Percentiles rank a stretch among this genome's conserved stretches.
Evolutionary conservation across 2,113 vertebrate species (phyloP).

Genomic region (Clarias gariepinus): DNA sequence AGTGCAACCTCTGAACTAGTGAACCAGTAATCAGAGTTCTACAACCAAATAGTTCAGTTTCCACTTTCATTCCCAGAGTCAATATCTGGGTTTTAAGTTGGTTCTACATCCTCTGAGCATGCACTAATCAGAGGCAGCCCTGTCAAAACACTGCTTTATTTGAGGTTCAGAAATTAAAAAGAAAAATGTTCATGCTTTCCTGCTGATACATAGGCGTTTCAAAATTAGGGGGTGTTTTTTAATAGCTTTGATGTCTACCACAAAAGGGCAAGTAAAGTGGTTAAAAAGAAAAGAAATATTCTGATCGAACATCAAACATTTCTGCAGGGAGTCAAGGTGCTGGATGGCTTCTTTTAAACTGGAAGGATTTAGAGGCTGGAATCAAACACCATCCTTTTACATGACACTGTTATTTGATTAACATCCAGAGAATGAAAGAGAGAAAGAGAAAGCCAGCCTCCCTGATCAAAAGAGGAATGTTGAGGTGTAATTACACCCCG

Average conservation of each 20-base stretch:
- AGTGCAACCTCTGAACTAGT: neutral
- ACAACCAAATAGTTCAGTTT: neutral
- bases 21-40: neutral
- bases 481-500: constrained; percentile 53
- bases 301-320: constrained; percentile 57
- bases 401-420: constrained; percentile 67
- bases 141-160: constrained; percentile 45
- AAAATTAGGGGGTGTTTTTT: constrained; percentile 60
- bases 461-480: constrained; percentile 57
- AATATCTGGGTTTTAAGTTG: constrained; percentile 40
- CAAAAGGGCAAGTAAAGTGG: constrained; percentile 35
- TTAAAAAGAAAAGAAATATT: constrained; percentile 40
- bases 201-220: constrained; percentile 55
- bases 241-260: constrained; percentile 49
- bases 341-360: neutral
- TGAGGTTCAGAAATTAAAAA: constrained; percentile 45
- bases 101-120: constrained; percentile 48
- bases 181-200: constrained; percentile 57
- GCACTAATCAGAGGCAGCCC: constrained; percentile 57
- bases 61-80: neutral
- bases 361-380: constrained; percentile 50
- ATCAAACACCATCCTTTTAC: constrained; percentile 63
- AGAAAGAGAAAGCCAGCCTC: constrained; percentile 33
- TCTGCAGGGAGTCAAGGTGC: constrained; percentile 44
- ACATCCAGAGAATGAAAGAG: constrained; percentile 52